Percentiles rank a stretch among this genome's conserved stretches.
These are phyloP conservation scores for Petrocephalus sullivani DNA, from an alignment of 2,797 vertebrate species.

Conservation along the genomic window DNA sequence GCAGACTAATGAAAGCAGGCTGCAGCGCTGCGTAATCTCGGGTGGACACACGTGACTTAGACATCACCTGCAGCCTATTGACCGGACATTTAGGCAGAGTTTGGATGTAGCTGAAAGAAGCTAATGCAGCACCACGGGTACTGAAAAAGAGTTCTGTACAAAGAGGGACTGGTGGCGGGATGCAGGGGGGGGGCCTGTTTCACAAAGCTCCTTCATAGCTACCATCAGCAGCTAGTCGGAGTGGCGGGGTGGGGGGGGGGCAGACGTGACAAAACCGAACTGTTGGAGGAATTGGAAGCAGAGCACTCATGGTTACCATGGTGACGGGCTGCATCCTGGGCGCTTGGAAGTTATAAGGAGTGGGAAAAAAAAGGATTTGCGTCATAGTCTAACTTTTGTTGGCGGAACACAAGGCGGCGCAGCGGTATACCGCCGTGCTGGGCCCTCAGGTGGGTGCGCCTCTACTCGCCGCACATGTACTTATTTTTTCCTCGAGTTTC, in stretches of 20 bases:
- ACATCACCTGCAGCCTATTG: neutral
- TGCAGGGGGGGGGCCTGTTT: constrained; percentile 31
- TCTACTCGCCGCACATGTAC: no score
- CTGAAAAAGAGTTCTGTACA: constrained; percentile 13
- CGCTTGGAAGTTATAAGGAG: constrained; percentile 31
- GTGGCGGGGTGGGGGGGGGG: neutral
- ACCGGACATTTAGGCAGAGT: neutral
- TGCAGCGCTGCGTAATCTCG: neutral
- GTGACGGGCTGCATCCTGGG: constrained; percentile 25
- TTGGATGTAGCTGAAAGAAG: constrained; percentile 18
- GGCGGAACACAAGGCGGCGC: neutral
- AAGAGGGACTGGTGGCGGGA: constrained; percentile 28
- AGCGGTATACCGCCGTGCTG: neutral
- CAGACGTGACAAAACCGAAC: neutral
- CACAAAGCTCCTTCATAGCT: constrained; percentile 33
- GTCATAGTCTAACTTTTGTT: neutral
- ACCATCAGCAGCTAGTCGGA: neutral
- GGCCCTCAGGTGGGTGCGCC: neutral
- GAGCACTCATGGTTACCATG: constrained; percentile 23
- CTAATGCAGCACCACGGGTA: neutral
- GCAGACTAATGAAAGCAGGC: neutral
- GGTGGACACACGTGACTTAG: neutral
- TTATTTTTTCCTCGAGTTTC: neutral
- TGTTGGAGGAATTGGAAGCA: neutral
- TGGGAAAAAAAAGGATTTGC: constrained; percentile 25